Conservation (phyloP, 2,888 invertebrate genomes). For the Aleiodes alternator region DNA sequence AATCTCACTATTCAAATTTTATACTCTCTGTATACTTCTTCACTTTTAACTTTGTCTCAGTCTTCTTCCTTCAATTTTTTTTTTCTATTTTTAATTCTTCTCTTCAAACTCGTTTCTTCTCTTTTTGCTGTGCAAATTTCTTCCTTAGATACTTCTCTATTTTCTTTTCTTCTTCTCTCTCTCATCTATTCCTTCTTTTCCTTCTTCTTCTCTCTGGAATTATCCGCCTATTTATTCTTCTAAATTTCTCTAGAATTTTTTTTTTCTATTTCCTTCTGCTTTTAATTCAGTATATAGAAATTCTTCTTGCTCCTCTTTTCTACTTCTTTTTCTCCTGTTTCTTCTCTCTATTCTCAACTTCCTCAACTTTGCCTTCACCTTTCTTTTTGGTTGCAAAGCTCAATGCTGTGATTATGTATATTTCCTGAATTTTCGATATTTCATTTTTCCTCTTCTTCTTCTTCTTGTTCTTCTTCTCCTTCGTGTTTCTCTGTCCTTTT, state of each 20-base stretch:
- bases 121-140: too few species aligned
- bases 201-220: slow-evolving; percentile 36
- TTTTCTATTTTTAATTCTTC: slow-evolving; percentile 5
- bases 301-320: slow-evolving; percentile 8
- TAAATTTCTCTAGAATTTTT: slow-evolving; percentile 22
- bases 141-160: slow-evolving; percentile 14
- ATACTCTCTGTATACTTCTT: slow-evolving; percentile 46
- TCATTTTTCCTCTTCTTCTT: slow-evolving; percentile 21
- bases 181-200: slow-evolving; percentile 34
- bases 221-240: slow-evolving; percentile 31
- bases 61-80: slow-evolving; percentile 43
- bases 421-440: background rate
- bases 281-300: too few species aligned
- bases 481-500: background rate
- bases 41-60: slow-evolving; percentile 49
- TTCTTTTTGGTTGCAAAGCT: slow-evolving; percentile 50
- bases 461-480: slow-evolving; percentile 36
- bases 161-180: slow-evolving; percentile 7
- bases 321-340: background rate
- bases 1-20: background rate
- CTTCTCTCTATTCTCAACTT: slow-evolving; percentile 2
- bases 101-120: too few species aligned
- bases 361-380: slow-evolving; percentile 16
- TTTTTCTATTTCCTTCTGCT: too few species aligned
- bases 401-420: slow-evolving; percentile 55